Base-by-base conservation (phyloP, 2,113 vertebrate genomes). In the Leptosomus discolor region DNA sequence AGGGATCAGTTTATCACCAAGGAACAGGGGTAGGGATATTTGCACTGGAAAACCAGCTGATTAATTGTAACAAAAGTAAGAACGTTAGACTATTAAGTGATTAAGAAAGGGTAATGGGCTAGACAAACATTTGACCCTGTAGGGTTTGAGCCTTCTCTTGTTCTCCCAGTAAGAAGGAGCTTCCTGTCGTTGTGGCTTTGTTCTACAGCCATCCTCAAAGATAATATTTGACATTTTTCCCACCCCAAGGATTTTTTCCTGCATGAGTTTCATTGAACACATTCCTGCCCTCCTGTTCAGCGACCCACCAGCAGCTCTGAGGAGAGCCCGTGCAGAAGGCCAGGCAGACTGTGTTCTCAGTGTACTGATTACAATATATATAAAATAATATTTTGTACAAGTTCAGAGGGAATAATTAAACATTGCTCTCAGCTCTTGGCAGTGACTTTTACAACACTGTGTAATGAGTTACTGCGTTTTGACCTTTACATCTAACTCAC, bases 401-500 rank as follows among this genome's bases (percentile, higher is more conserved):
- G 87, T 96, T 97, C 95, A 97, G 83, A 94, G 94, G 95, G 95
- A 94, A 94, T 94, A 95, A 95, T 85, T 96, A 91, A 94, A 85
- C 43, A 64, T 54, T 61, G 63, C 74, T 91, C 70, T 85, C 77
- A 45, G 89, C 65, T 92, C 77, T 45, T 36, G 53, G 89, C 57
- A 79, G 77, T 65, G 84, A 91, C 91, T 96, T 91, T 87, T 90
- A 92, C 93, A 94, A 76, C 81, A 63, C 32, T 24, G 54, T 19
- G 32, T 60, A 93, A 91, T 30, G 34, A 90, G 65, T 71, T 84
- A 94, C 39, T 80, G 71, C 88, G 84, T 89, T 76, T 57, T 94
- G 88, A 90, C 95, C 93, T 92, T 91, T 95, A 91, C 16, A 9
- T 85, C 87, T 32, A 89, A 70, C 89, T 83, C 76, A 56, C 50